A percentile compares a stretch with the other conserved stretches of the same genome.
Evolutionary conservation across 2,113 vertebrate species (phyloP).

Genomic region (Scalopus aquaticus): DNA sequence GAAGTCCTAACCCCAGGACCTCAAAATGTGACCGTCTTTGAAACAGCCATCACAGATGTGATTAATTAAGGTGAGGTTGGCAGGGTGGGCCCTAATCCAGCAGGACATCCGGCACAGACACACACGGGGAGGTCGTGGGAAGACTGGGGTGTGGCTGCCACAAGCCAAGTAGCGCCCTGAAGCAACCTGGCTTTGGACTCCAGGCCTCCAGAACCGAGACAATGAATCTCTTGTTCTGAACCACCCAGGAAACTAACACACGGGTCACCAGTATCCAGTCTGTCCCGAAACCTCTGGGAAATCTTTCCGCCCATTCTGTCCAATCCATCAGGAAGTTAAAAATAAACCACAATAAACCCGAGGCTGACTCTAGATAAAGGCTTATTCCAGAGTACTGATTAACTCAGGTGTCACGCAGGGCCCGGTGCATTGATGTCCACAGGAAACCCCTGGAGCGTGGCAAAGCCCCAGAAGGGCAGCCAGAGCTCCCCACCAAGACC

Average conservation of each 20-base stretch:
- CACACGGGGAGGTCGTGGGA: rapidly evolving
- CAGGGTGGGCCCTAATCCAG: background rate
- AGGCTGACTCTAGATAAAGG: background rate
- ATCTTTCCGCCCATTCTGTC: background rate
- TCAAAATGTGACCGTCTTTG: background rate
- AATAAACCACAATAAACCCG: background rate
- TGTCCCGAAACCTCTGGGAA: background rate
- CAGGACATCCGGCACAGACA: background rate
- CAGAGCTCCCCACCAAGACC: background rate
- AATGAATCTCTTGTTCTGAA: background rate
- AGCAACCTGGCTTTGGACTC: background rate
- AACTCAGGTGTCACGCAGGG: background rate
- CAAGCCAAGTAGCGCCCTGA: background rate
- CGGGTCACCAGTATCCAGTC: background rate
- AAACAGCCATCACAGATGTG: background rate
- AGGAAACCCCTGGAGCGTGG: background rate
- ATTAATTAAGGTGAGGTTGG: background rate
- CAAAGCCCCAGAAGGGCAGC: background rate
- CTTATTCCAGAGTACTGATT: constrained; percentile 36
- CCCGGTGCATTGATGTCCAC: rapidly evolving
- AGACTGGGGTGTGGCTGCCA: background rate
- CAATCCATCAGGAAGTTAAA: constrained; percentile 18
- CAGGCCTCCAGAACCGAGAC: background rate
- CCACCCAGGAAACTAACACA: background rate
- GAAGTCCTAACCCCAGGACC: background rate